A percentile compares a stretch with the other conserved stretches of the same genome.
phyloP scores from a whole-genome alignment of 1,140 invertebrate genomes.

The Brachystomella parvula region DNA sequence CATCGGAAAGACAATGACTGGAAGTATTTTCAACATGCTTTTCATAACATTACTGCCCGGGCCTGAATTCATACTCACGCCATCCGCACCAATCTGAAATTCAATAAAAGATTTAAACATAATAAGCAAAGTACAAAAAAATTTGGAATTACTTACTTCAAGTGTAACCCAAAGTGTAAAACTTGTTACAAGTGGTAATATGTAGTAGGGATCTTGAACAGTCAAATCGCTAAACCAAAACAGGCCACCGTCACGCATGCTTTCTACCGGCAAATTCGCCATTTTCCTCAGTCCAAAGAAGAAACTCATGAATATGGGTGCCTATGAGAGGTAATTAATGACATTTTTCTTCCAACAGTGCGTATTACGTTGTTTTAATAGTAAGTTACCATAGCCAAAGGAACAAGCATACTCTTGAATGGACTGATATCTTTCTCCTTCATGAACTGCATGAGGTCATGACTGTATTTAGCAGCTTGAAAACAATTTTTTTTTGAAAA shows the following conservation, averaged over 20 bases:
- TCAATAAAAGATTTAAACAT: not conserved
- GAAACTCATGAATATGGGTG: slow-evolving; percentile 83
- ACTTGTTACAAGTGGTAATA: slow-evolving; percentile 77
- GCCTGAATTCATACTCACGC: slow-evolving; percentile 53
- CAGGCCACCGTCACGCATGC: slow-evolving; percentile 77
- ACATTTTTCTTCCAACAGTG: not conserved
- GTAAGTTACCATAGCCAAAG: slow-evolving; percentile 65
- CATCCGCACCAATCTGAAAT: slow-evolving; percentile 64
- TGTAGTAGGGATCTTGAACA: slow-evolving; percentile 76
- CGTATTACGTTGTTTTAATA: too few species aligned
- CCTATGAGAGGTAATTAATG: slow-evolving; percentile 46
- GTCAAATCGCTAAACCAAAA: slow-evolving; percentile 91
- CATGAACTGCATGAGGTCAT: slow-evolving; percentile 72
- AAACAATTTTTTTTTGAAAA: slow-evolving; percentile 37
- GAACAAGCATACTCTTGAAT: slow-evolving; percentile 69
- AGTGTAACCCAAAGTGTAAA: slow-evolving; percentile 70
- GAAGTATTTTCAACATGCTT: slow-evolving; percentile 64
- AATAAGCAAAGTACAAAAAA: not conserved
- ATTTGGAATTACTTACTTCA: slow-evolving; percentile 49
- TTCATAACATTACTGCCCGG: slow-evolving; percentile 58
- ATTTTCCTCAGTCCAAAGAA: slow-evolving; percentile 75
- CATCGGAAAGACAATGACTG: slow-evolving; percentile 74
- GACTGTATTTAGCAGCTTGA: slow-evolving; percentile 56
- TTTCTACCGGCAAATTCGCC: slow-evolving; percentile 78
- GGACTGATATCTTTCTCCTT: slow-evolving; percentile 70